Evolutionary conservation across 2,113 vertebrate species (phyloP).

Genomic region (Oxyura jamaicensis): DNA sequence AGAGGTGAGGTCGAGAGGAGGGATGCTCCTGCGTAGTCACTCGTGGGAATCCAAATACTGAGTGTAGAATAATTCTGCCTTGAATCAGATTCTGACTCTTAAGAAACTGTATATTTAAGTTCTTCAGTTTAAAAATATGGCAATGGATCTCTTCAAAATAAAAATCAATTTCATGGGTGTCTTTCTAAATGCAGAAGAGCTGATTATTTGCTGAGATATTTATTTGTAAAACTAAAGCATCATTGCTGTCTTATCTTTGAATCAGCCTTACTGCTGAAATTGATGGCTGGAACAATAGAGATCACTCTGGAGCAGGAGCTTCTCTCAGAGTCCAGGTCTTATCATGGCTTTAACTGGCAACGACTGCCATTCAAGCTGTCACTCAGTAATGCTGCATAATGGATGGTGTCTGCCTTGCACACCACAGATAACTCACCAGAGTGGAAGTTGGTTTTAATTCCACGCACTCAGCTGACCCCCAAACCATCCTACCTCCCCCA

Average conservation of each 20-base stretch:
- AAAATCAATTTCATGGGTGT: constrained; percentile 74
- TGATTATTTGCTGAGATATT: constrained; percentile 64
- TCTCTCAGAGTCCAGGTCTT: constrained; percentile 75
- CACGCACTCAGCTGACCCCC: constrained; percentile 26
- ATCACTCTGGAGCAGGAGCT: constrained; percentile 69
- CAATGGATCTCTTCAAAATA: background rate
- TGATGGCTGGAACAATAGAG: constrained; percentile 83
- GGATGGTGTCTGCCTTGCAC: constrained; percentile 81
- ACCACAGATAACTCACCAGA: constrained; percentile 84
- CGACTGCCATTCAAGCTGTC: constrained; percentile 83
- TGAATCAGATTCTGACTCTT: background rate
- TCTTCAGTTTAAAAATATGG: background rate
- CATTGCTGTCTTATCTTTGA: constrained; percentile 78
- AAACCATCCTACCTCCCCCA: background rate
- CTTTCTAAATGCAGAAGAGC: constrained; percentile 83
- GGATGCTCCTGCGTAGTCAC: background rate
- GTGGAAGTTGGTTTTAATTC: constrained; percentile 72
- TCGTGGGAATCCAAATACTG: background rate
- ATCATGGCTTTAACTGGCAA: constrained; percentile 78
- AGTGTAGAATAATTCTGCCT: background rate
- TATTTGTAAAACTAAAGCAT: constrained; percentile 54
- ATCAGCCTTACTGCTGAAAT: constrained; percentile 79
- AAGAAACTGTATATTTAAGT: background rate
- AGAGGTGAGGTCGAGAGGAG: background rate
- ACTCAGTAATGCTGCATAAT: constrained; percentile 78